phyloP scores from a whole-genome alignment of 2,888 invertebrate species.

The Heliconius aoede region DNA sequence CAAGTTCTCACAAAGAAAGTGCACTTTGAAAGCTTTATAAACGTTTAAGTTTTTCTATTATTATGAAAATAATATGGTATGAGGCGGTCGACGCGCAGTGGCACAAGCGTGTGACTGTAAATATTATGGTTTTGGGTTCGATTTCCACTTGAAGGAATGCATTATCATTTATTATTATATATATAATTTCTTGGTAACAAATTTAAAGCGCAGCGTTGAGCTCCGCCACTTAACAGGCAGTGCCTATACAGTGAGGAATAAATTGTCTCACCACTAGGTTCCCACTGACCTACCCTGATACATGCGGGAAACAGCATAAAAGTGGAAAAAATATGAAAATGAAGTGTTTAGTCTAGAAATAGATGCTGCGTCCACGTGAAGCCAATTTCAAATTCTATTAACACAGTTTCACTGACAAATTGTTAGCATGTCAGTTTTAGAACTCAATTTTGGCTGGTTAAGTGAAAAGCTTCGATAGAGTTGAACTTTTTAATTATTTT shows the following conservation, averaged over 20 bases:
- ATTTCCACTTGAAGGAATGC: too few relatives aligned
- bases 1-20: background rate
- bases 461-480: background rate
- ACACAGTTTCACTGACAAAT: background rate
- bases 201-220: too few relatives aligned
- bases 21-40: conserved; percentile 1
- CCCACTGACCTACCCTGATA: too few relatives aligned
- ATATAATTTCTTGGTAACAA: too few relatives aligned
- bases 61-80: background rate
- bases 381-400: conserved; percentile 8
- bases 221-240: too few relatives aligned
- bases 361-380: background rate
- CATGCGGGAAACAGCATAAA: too few relatives aligned
- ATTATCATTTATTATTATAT: too few relatives aligned
- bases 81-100: too few relatives aligned
- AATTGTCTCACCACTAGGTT: too few relatives aligned
- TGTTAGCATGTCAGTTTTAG: conserved; percentile 2
- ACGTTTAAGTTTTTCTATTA: background rate
- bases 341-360: background rate
- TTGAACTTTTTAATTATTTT: background rate
- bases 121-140: too few relatives aligned
- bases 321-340: conserved; percentile 8
- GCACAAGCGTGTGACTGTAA: too few relatives aligned
- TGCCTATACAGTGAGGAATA: too few relatives aligned
- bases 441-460: background rate